Evolutionary conservation across 2,888 invertebrate species (phyloP).

Genomic region (Hartigia nigra): DNA sequence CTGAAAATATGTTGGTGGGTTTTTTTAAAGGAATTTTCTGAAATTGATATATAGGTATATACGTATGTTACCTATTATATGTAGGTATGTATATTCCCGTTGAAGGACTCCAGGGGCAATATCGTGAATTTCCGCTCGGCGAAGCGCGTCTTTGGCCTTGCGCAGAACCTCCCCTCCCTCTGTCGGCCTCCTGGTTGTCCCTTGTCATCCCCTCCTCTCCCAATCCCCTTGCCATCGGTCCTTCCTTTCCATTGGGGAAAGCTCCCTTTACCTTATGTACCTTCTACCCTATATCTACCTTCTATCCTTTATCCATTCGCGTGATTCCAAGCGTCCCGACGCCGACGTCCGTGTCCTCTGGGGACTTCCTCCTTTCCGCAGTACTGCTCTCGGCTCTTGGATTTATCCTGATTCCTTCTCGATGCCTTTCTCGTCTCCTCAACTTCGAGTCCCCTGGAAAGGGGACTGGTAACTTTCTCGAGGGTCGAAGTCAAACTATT

Average conservation of each 20-base stretch:
- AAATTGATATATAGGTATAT: background rate
- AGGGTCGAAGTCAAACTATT: background rate
- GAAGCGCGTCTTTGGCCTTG: slow-evolving; percentile 33
- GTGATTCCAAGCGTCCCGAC: slow-evolving; percentile 15
- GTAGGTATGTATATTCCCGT: background rate
- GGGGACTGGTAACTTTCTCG: background rate
- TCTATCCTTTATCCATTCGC: slow-evolving; percentile 5
- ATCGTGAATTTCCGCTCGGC: slow-evolving; percentile 46
- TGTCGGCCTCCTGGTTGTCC: slow-evolving; percentile 3
- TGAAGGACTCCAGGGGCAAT: slow-evolving; percentile 40
- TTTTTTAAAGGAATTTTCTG: background rate
- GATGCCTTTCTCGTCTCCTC: slow-evolving; percentile 9
- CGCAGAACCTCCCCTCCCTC: slow-evolving; percentile 4
- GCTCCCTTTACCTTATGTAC: background rate
- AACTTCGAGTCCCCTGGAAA: background rate
- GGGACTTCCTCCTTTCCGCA: background rate
- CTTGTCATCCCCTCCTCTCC: slow-evolving; percentile 12
- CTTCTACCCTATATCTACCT: background rate
- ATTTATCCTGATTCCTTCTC: slow-evolving; percentile 3
- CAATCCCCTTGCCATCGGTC: background rate
- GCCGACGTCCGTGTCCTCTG: slow-evolving; percentile 9
- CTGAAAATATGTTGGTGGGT: background rate
- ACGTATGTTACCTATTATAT: background rate
- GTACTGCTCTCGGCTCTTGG: background rate
- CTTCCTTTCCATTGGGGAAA: background rate